phyloP scores from a whole-genome alignment of 2,113 vertebrate species.

The Prinia subflava region DNA sequence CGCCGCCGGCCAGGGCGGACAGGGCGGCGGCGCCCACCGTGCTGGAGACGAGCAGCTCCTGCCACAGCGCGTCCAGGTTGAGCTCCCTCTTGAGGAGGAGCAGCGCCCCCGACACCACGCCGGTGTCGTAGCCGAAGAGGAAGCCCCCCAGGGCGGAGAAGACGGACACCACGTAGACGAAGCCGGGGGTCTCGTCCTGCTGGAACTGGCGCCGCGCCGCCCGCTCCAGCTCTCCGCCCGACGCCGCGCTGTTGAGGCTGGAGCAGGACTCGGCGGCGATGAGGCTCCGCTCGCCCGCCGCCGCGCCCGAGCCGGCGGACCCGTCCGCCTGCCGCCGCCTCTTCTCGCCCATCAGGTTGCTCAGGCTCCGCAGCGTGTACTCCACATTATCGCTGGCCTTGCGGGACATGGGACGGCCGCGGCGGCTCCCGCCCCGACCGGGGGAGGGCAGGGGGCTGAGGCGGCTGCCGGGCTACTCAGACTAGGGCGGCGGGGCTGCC shows the following conservation, averaged over 20 bases:
- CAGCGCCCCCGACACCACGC: slow-evolving; percentile 95
- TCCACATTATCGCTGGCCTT: slow-evolving; percentile 87
- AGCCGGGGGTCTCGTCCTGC: slow-evolving; percentile 81
- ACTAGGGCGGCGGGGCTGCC: neutral
- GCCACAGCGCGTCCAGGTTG: slow-evolving; percentile 87
- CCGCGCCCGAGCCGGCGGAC: slow-evolving; percentile 25
- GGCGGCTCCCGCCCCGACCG: slow-evolving; percentile 9
- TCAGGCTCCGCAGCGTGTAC: slow-evolving; percentile 90
- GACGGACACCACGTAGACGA: slow-evolving; percentile 78
- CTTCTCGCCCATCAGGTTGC: slow-evolving; percentile 91
- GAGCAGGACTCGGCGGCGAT: slow-evolving; percentile 80
- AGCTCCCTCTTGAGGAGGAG: slow-evolving; percentile 91
- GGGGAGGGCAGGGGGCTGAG: neutral
- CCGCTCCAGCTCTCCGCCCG: slow-evolving; percentile 83
- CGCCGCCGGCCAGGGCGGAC: slow-evolving; percentile 84
- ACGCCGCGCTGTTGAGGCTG: slow-evolving; percentile 82
- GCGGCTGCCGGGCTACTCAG: neutral
- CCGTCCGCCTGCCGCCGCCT: slow-evolving; percentile 80
- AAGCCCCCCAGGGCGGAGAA: slow-evolving; percentile 95
- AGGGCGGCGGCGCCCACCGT: slow-evolving; percentile 91
- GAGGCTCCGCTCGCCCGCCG: slow-evolving; percentile 84
- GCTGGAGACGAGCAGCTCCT: slow-evolving; percentile 93
- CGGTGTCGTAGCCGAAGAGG: slow-evolving; percentile 96
- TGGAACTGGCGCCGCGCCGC: slow-evolving; percentile 93
- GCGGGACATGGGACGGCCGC: slow-evolving; percentile 84